Evolutionary conservation across 2,888 invertebrate species (phyloP).

Genomic region (Aphidius colemani): DNA sequence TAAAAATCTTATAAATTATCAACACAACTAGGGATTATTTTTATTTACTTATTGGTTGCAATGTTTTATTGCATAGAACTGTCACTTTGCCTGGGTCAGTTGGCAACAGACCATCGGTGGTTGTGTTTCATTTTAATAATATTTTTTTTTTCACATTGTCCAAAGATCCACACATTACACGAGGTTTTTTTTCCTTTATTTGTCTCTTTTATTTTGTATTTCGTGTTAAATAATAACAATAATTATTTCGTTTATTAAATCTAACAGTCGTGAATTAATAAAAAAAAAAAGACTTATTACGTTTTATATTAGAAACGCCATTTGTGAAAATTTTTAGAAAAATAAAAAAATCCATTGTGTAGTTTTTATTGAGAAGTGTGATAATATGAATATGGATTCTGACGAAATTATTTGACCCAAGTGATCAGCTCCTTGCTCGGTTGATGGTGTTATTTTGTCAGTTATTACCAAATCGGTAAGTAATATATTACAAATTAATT

Average conservation of each 20-base stretch:
- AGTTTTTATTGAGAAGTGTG: slow-evolving; percentile 4
- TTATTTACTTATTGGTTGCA: slow-evolving; percentile 24
- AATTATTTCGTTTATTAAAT: slow-evolving; percentile 12
- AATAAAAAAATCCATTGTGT: slow-evolving; percentile 2
- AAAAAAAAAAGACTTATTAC: background rate
- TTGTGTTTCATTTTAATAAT: background rate
- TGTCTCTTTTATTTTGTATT: too few relatives aligned
- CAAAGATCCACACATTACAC: too few relatives aligned
- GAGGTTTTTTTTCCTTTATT: too few relatives aligned
- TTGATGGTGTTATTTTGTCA: slow-evolving; percentile 46
- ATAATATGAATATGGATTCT: slow-evolving; percentile 42
- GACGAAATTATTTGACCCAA: slow-evolving; percentile 55
- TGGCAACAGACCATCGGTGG: slow-evolving; percentile 57
- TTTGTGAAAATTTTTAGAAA: slow-evolving; percentile 8
- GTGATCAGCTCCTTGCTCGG: slow-evolving; percentile 53
- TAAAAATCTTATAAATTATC: background rate
- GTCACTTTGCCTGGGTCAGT: slow-evolving; percentile 54
- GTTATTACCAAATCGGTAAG: slow-evolving; percentile 48
- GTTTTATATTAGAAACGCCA: slow-evolving; percentile 1
- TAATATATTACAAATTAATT: too few relatives aligned
- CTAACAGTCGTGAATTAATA: too few relatives aligned
- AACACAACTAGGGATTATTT: slow-evolving; percentile 28
- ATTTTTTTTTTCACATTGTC: too few relatives aligned
- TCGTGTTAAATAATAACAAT: background rate
- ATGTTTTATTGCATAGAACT: slow-evolving; percentile 36